These are phyloP conservation scores for Drosophila kokeensis DNA, from an alignment of 2,888 invertebrate genomes.

Conservation along the genomic window DNA sequence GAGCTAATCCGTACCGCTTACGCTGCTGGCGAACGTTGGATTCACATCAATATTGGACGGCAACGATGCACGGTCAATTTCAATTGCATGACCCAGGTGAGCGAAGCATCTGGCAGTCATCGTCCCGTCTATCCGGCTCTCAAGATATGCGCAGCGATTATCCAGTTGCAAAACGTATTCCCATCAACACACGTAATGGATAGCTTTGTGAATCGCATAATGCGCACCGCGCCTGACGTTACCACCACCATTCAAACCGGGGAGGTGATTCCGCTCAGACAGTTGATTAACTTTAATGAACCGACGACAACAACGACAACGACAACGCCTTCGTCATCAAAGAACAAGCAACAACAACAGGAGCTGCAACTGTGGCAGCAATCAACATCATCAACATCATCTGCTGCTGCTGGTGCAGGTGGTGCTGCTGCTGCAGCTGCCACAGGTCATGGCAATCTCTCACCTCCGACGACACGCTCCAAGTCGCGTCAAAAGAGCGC, in stretches of 20 bases:
- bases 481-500: constrained; percentile 69
- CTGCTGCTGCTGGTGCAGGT: too few relatives aligned
- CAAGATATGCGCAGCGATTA: constrained; percentile 81
- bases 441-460: neutral
- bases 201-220: constrained; percentile 63
- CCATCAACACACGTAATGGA: constrained; percentile 57
- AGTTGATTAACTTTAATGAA: constrained; percentile 62
- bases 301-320: constrained; percentile 16
- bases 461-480: constrained; percentile 56
- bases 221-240: constrained; percentile 54
- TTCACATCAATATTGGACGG: constrained; percentile 90
- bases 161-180: constrained; percentile 42
- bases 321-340: neutral
- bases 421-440: neutral
- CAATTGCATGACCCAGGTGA: constrained; percentile 92
- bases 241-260: constrained; percentile 53
- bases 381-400: neutral
- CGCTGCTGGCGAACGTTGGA: constrained; percentile 89
- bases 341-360: neutral
- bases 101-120: constrained; percentile 93
- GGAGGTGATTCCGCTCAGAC: constrained; percentile 61
- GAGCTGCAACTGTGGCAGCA: neutral
- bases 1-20: constrained; percentile 92
- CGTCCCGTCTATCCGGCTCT: constrained; percentile 91
- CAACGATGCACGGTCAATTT: constrained; percentile 92